Evolutionary conservation across 1,140 invertebrate species (phyloP), one percentile per base, ranked within the genome.

Genomic region (Pseudomyrmex pallidus): DNA sequence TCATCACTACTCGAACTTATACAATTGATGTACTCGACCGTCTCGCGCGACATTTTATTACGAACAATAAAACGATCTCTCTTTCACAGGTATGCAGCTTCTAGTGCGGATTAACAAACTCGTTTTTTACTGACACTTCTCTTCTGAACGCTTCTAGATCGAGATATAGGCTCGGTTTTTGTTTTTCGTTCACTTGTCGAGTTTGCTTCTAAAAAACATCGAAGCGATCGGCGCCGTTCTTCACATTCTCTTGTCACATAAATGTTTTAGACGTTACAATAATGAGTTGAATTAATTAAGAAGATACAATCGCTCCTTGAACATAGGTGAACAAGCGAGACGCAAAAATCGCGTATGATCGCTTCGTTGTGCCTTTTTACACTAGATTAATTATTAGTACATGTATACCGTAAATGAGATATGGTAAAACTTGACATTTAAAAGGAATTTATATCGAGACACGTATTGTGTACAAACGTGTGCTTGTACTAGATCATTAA

Each of bases 1-100:
- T 35, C 85, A 82, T 88, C 15, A 20, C 48, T 67, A 85, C 73
- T 50, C 25, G 56, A 80, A 85, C n/a, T 46, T n/a, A n/a, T n/a
- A 35, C 35, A n/a, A n/a, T 35, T 35, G 35, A 35, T 72, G 63
- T 72, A 15, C 74, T 74, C 74, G 74, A 77, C 22, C 25, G 56
- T 59, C 17, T 82, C 48, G 52, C 46, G 88, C 74, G 82, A 76
- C 74, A 86, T 84, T 72, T 87, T 89, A 82, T 64, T 88, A 84
- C 82, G 57, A 91, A 85, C 86, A 83, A 88, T 87, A 83, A 90
- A 90, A 90, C 85, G 72, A 88, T 87, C 84, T 91, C 88, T 92
- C 78, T 92, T 93, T 92, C 91, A 92, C 92, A 93, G 92, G 92
- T 93, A 92, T 93, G 90, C 90, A 92, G 92, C 92, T 93, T 93